Evolutionary conservation across 2,888 invertebrate genomes (phyloP), one percentile per base, ranked within the genome.

Genomic region (Dicyrtoma fusca): DNA sequence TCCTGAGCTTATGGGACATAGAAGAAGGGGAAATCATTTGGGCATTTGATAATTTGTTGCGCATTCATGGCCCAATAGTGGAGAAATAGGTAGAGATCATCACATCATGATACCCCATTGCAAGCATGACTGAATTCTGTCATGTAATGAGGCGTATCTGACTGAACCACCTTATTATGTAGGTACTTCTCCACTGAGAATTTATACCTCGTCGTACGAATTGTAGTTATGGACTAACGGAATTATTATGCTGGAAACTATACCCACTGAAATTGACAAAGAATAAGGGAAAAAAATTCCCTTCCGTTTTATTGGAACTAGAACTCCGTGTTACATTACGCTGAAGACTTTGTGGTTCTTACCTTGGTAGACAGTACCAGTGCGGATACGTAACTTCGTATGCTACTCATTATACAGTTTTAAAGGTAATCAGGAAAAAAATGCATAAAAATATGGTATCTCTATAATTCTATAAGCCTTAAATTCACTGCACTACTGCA

Each of bases 111-210:
- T 51, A 51, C 61, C 66, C 66, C 49, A 53, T 59, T 61, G 61
- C 61, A 72, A 66, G 72, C 72, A 59, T 72, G 61, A 51, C 53
- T 72, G 66, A 68, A 51, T 72, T 26, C 59, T 21, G 49, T 49
- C 13, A 64, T 47, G 49, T 64, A 64, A 64, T 49, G 64, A 49
- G 13, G 25, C 49, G 49, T 23, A 34, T 11, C 26, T 26, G 26
- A 61, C 13, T 13, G 19, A 55, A 19, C n/a, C 11, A 19, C 53
- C 34, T n/a, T n/a, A n/a, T n/a, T n/a, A n/a, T n/a, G n/a, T n/a
- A n/a, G n/a, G n/a, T 34, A 34, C 34, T 34, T 8, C 8, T 34
- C 34, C 34, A 3, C 8, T 5, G 34, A 55, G 21, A 55, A 55
- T n/a, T n/a, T n/a, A n/a, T n/a, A n/a, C n/a, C n/a, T n/a, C n/a